These are phyloP conservation scores for Homalodisca vitripennis DNA, from an alignment of 1,140 invertebrate genomes.

Conservation along the genomic window DNA sequence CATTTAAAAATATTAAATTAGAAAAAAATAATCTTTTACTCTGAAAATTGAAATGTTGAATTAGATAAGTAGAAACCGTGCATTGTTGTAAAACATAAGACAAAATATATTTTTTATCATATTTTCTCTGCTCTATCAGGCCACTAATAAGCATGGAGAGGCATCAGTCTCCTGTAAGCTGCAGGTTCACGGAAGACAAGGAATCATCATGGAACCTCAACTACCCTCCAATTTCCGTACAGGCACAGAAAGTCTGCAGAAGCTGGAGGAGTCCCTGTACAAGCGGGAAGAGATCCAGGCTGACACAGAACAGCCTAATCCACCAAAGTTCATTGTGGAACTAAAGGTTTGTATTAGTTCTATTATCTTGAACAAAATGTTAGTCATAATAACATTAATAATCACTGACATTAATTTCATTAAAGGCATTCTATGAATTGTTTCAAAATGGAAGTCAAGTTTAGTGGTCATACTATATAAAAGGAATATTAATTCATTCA, in stretches of 20 bases:
- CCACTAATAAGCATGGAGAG: slow-evolving; percentile 87
- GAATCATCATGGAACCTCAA: slow-evolving; percentile 89
- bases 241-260: slow-evolving; percentile 86
- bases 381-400: too few relatives aligned
- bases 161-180: slow-evolving; percentile 83
- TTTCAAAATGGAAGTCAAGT: not conserved
- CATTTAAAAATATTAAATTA: too few relatives aligned
- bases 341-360: slow-evolving; percentile 58
- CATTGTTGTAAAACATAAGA: too few relatives aligned
- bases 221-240: slow-evolving; percentile 80
- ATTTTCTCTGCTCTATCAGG: slow-evolving; percentile 46
- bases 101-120: too few relatives aligned
- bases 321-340: slow-evolving; percentile 81
- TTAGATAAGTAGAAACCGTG: too few relatives aligned
- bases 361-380: too few relatives aligned
- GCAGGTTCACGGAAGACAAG: slow-evolving; percentile 80
- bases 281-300: slow-evolving; percentile 79
- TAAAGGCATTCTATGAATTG: too few relatives aligned
- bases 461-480: too few relatives aligned
- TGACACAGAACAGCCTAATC: slow-evolving; percentile 83
- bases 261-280: slow-evolving; percentile 83
- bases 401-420: too few relatives aligned
- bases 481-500: too few relatives aligned
- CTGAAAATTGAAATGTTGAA: too few relatives aligned
- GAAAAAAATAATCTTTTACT: too few relatives aligned